These are phyloP conservation scores for Taurulus bubalis DNA, from an alignment of 2,113 vertebrate genomes.

Conservation along the genomic window DNA sequence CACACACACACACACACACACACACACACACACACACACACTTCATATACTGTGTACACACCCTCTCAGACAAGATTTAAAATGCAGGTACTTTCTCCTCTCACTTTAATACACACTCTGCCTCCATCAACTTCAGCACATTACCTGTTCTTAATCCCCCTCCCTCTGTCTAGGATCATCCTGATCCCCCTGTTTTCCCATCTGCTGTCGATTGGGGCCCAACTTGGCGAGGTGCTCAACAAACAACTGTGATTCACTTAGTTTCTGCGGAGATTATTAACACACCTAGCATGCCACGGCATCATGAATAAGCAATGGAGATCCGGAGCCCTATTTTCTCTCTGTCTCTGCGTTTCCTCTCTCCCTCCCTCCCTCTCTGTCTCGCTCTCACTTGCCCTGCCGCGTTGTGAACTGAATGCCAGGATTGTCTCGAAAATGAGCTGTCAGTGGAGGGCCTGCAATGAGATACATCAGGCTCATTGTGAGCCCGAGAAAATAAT, in stretches of 20 bases:
- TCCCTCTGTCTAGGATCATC: slow-evolving; percentile 74
- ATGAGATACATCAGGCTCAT: slow-evolving; percentile 83
- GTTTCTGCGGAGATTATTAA: slow-evolving; percentile 85
- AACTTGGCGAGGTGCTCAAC: slow-evolving; percentile 78
- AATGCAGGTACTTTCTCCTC: slow-evolving; percentile 70
- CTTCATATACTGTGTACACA: slow-evolving; percentile 47
- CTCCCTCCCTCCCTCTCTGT: slow-evolving; percentile 39
- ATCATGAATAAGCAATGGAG: slow-evolving; percentile 85
- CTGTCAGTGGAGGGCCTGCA: slow-evolving; percentile 80
- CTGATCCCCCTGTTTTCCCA: slow-evolving; percentile 78
- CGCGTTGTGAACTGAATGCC: slow-evolving; percentile 76
- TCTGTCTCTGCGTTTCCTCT: slow-evolving; percentile 61
- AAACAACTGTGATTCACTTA: slow-evolving; percentile 83
- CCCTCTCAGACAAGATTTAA: slow-evolving; percentile 69
- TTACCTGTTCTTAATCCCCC: slow-evolving; percentile 82
- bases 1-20: slow-evolving; percentile 30
- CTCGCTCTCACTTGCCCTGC: slow-evolving; percentile 54
- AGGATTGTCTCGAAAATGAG: slow-evolving; percentile 85
- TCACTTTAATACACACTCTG: slow-evolving; percentile 72
- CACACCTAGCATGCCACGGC: slow-evolving; percentile 80
- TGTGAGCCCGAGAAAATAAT: slow-evolving; percentile 83
- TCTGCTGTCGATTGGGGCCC: slow-evolving; percentile 71
- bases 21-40: slow-evolving; percentile 23
- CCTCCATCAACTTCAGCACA: slow-evolving; percentile 75
- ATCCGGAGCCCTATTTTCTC: slow-evolving; percentile 77